These are phyloP conservation scores for Ladona fulva DNA, from an alignment of 1,140 invertebrate species.

Conservation along the genomic window DNA sequence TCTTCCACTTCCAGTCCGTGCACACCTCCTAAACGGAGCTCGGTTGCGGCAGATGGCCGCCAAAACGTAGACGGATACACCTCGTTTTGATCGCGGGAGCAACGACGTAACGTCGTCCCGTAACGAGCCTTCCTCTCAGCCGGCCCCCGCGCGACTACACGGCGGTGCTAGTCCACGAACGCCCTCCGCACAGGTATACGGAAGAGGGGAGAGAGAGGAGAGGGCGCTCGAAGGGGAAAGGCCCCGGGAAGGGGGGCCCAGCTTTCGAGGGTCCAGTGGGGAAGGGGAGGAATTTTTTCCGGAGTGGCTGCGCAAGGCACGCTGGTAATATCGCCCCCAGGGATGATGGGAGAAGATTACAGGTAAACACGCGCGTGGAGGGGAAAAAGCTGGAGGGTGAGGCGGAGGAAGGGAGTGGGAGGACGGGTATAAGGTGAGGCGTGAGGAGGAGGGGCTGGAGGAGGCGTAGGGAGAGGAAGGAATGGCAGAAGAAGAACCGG, in stretches of 20 bases:
- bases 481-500: background rate
- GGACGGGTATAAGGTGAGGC: background rate
- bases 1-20: no score
- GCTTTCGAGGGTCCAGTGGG: background rate
- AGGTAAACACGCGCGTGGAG: background rate
- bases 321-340: background rate
- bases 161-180: background rate
- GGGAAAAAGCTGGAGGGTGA: background rate
- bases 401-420: background rate
- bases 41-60: no score
- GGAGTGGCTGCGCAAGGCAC: background rate
- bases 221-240: background rate
- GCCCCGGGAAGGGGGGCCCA: background rate
- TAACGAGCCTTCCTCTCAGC: background rate
- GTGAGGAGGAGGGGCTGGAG: background rate
- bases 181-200: background rate
- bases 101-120: background rate
- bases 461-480: background rate
- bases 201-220: background rate
- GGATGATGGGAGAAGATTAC: slow-evolving; percentile 4
- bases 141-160: background rate
- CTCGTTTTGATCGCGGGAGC: background rate
- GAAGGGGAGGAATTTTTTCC: slow-evolving; percentile 1
- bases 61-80: no score
- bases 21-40: no score